phyloP scores from a whole-genome alignment of 2,888 invertebrate genomes.

The Panopea generosa region DNA sequence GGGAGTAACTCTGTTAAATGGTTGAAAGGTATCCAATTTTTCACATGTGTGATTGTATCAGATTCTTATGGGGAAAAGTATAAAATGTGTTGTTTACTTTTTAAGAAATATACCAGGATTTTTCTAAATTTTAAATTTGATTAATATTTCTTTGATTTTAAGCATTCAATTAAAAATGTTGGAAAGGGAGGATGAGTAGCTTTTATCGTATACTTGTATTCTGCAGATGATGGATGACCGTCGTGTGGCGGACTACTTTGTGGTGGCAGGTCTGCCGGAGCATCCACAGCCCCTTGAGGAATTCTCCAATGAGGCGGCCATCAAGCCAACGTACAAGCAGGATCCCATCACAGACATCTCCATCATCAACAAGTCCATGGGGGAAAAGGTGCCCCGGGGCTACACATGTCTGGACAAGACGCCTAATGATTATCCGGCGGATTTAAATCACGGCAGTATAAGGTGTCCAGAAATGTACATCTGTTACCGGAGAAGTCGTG shows the following conservation, averaged over 20 bases:
- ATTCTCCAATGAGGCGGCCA: conserved; percentile 91
- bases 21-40: too few relatives aligned
- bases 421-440: conserved; percentile 92
- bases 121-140: too few relatives aligned
- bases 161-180: too few relatives aligned
- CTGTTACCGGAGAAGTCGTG: conserved; percentile 95
- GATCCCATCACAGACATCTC: conserved; percentile 98
- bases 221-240: conserved; percentile 81
- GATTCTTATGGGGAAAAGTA: too few relatives aligned
- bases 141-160: too few relatives aligned
- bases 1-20: too few relatives aligned
- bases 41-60: too few relatives aligned
- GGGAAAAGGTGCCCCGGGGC: conserved; percentile 88
- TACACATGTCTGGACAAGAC: conserved; percentile 81
- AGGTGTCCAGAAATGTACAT: conserved; percentile 96
- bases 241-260: conserved; percentile 97
- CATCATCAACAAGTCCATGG: conserved; percentile 94
- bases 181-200: too few relatives aligned
- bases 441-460: conserved; percentile 98
- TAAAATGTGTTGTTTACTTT: too few relatives aligned
- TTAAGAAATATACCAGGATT: too few relatives aligned
- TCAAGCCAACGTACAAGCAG: conserved; percentile 89
- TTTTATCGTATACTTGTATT: background rate
- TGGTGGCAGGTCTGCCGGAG: conserved; percentile 97
- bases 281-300: conserved; percentile 91